Percentiles rank a stretch among this genome's conserved stretches.
Evolutionary conservation across 2,797 vertebrate species (phyloP).

Genomic region (Neomorphus geoffroyi): DNA sequence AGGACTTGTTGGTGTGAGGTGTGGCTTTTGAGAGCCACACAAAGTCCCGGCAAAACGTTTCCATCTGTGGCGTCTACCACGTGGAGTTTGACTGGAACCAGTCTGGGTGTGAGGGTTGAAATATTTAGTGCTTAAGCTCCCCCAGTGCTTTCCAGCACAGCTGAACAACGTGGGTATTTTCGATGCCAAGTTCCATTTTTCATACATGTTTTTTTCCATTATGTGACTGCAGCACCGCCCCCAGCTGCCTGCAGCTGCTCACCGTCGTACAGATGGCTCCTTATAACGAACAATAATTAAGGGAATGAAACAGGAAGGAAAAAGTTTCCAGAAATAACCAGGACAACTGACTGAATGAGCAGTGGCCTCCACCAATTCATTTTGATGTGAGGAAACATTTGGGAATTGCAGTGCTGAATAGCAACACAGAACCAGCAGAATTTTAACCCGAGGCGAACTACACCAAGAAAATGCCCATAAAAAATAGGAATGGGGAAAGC

Average conservation of each 20-base stretch:
- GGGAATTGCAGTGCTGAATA: neutral
- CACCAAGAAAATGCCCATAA: neutral
- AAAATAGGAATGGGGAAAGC: neutral
- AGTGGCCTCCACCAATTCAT: neutral
- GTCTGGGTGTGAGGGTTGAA: neutral
- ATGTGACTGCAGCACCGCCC: neutral
- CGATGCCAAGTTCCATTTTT: neutral
- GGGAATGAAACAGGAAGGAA: conserved; percentile 3
- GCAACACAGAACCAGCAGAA: neutral
- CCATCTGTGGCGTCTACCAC: neutral
- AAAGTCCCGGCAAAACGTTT: neutral
- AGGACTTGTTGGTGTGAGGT: neutral
- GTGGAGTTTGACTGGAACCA: neutral
- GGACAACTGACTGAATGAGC: neutral
- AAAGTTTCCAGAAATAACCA: neutral
- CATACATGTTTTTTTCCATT: neutral
- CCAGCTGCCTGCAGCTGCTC: neutral
- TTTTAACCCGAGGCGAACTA: neutral
- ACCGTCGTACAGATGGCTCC: neutral
- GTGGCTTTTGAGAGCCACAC: neutral
- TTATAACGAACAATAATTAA: neutral
- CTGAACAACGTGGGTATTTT: neutral
- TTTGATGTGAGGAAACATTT: neutral
- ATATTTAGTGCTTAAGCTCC: neutral
- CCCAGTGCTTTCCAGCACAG: neutral